These are phyloP conservation scores for Tenthredo livida DNA, from an alignment of 2,888 invertebrate species.

Conservation along the genomic window DNA sequence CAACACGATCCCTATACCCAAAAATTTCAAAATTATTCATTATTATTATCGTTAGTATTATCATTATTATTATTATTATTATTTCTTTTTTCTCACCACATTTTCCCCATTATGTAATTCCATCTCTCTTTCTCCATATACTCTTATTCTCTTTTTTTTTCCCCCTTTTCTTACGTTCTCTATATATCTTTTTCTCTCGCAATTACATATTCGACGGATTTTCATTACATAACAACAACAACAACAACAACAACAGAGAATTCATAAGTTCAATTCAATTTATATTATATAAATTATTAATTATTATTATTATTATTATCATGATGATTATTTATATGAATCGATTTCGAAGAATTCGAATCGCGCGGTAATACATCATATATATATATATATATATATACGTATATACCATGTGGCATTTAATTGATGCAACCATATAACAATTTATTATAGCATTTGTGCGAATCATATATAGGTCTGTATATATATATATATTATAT, in stretches of 20 bases:
- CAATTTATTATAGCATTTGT: too few species aligned
- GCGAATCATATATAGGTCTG: too few species aligned
- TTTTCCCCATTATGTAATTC: neutral
- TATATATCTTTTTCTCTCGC: neutral
- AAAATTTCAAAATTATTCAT: too few species aligned
- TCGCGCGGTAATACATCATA: too few species aligned
- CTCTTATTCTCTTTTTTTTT: neutral
- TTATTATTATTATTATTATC: neutral
- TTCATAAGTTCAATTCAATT: neutral
- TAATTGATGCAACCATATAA: too few species aligned
- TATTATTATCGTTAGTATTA: too few species aligned
- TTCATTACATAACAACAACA: constrained; percentile 19
- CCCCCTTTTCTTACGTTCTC: too few species aligned
- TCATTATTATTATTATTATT: neutral
- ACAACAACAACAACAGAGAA: constrained; percentile 21
- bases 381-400: too few species aligned
- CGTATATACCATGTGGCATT: too few species aligned
- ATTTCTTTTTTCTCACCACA: neutral
- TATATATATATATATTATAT: too few species aligned
- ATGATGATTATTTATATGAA: neutral
- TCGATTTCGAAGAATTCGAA: too few species aligned
- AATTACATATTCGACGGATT: neutral
- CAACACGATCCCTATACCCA: too few species aligned
- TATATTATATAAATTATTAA: neutral
- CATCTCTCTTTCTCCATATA: neutral